Base-by-base conservation (phyloP, 2,797 vertebrate genomes). In the Clarias laeviceps region DNA sequence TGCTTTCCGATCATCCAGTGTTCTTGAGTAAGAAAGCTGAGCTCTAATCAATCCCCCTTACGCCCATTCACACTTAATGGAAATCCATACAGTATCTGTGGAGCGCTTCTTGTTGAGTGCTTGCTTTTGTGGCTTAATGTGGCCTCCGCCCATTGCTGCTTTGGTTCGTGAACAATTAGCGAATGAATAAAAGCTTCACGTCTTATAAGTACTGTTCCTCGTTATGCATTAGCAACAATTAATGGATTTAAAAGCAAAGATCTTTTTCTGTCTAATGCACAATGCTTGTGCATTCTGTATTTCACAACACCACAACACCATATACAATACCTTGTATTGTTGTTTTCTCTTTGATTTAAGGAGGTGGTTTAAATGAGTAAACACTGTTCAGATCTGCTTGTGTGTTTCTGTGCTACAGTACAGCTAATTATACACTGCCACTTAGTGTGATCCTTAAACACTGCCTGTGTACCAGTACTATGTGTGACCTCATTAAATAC, bases 31-130 rank as follows among this genome's bases (percentile, higher is more conserved):
- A 85, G 68, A 73, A 76, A 82, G 34, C 72, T 68, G 56, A 83
- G 73, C 85, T 82, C 57, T 4, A 79, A 80, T 87, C 85, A 87
- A 83, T 83, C 29, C 32, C 11, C 24, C 74, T 84, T 84, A 24
- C 1, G 9, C 22, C 45, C 59, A 83, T 86, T 86, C 37, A 72
- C 66, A 64, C 65, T 40, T 70, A 86, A 83, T 79, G 56, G 66
- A 15, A 72, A 72, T 83, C 74, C 64, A 82, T 82, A 50, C 45
- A 50, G 2, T 50, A 74, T 56, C 80, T 20, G 32, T 54, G 56
- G 18, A 65, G 40, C 4, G 4, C 37, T 59, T 50, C 61, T 65
- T 24, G 2, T 57, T 40, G 69, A 74, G 68, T 74, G 66, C 66
- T 80, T 62, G 56, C 61, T 76, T 76, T 86, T 76, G 79, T 50